A percentile compares a stretch with the other conserved stretches of the same genome.
Conservation (phyloP, 2,797 vertebrate genomes). For the Artibeus jamaicensis region DNA sequence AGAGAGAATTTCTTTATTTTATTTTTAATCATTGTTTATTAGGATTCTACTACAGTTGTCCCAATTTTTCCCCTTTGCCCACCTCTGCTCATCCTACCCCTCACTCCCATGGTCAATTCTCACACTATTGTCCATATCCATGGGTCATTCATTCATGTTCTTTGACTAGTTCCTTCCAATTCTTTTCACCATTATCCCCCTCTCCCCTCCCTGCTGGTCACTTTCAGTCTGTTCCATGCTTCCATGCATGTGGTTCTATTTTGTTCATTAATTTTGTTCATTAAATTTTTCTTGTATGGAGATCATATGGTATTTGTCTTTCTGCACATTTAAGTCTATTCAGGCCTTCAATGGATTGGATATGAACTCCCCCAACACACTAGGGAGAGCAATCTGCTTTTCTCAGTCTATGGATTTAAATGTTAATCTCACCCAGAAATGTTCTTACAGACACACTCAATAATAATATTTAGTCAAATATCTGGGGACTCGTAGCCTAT, state of each 20-base stretch:
- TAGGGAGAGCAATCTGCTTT: neutral
- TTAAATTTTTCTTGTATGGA: neutral
- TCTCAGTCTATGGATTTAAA: neutral
- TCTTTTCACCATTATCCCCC: neutral
- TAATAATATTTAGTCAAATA: neutral
- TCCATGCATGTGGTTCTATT: neutral
- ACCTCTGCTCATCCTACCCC: too few species aligned
- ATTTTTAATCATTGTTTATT: neutral
- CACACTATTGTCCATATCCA: neutral
- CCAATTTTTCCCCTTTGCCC: neutral
- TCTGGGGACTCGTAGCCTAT: neutral
- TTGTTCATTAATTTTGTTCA: neutral
- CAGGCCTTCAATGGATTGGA: neutral
- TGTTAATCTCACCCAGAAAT: neutral
- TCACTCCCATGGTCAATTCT: neutral
- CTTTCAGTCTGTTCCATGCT: neutral
- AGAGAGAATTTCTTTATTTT: neutral
- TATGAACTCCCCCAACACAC: neutral
- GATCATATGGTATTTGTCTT: neutral
- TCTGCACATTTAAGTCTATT: neutral
- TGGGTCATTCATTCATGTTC: too few species aligned
- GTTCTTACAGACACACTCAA: neutral
- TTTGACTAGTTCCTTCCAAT: neutral
- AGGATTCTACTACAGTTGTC: neutral
- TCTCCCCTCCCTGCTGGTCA: neutral